Conservation (phyloP, 1,140 invertebrate species). For the Babylonia areolata region DNA sequence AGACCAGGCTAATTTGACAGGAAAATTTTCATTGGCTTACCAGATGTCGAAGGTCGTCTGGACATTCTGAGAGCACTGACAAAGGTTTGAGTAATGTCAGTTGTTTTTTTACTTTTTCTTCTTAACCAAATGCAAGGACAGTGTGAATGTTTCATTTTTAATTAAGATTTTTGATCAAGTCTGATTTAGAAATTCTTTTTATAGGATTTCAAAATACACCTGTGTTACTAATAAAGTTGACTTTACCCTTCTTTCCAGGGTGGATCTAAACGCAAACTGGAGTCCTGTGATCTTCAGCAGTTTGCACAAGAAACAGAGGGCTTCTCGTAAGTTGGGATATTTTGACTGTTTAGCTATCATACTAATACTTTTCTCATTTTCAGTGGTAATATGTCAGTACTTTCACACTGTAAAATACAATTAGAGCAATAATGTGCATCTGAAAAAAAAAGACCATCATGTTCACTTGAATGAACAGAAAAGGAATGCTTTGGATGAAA, state of each 20-base stretch:
- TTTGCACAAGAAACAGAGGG: background rate
- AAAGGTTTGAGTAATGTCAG: conserved; percentile 86
- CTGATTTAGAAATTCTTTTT: too few species aligned
- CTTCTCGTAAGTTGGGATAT: conserved; percentile 1
- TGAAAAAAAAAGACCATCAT: too few species aligned
- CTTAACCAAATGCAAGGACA: too few species aligned
- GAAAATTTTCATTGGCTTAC: conserved; percentile 95
- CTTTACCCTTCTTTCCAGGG: background rate
- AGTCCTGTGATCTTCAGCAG: conserved; percentile 7
- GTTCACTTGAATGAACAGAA: too few species aligned
- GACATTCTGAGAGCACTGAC: conserved; percentile 95
- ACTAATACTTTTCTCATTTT: too few species aligned
- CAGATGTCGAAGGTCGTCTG: conserved; percentile 84
- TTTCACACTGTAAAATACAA: too few species aligned
- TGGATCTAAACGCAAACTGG: background rate
- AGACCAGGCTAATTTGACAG: conserved; percentile 96
- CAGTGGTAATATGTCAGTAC: too few species aligned
- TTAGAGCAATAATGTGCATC: too few species aligned
- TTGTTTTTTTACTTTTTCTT: conserved; percentile 82
- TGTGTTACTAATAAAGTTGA: too few species aligned
- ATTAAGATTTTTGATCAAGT: too few species aligned
- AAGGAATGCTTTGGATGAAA: too few species aligned
- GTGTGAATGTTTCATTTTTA: too few species aligned
- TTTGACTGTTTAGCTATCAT: background rate
- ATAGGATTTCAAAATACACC: background rate